Percentiles rank a stretch among this genome's conserved stretches.
Conservation (phyloP, 2,888 invertebrate species). For the Ischnura elegans region DNA sequence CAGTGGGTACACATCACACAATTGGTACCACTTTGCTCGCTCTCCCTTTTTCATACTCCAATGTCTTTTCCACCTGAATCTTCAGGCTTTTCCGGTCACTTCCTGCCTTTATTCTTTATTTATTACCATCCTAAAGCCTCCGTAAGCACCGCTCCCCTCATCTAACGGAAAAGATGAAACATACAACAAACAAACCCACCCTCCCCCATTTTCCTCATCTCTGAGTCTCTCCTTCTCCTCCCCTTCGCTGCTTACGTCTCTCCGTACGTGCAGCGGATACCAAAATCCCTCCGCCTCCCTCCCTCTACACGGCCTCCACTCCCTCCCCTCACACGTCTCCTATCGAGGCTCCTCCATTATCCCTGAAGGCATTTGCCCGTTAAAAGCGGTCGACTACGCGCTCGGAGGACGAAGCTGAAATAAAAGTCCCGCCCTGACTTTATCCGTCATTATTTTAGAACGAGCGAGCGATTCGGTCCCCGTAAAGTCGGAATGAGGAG, state of each 20-base stretch:
- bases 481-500: conserved; percentile 25
- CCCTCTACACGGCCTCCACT: neutral
- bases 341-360: neutral
- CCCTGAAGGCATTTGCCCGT: neutral
- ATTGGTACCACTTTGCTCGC: no score
- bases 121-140: neutral
- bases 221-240: neutral
- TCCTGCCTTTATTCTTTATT: neutral
- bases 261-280: neutral
- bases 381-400: conserved; percentile 32
- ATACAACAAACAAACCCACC: no score
- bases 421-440: conserved; percentile 44
- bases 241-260: neutral
- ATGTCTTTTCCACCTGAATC: neutral
- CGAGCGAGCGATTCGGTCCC: conserved; percentile 32
- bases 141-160: neutral
- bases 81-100: neutral
- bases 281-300: neutral
- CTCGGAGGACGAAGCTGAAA: conserved; percentile 21
- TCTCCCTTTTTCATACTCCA: neutral
- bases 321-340: no score
- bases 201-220: neutral
- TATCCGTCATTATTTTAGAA: conserved; percentile 51
- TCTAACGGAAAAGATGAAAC: neutral
- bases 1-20: no score